A percentile compares a stretch with the other conserved stretches of the same genome.
Conservation (phyloP, 2,888 invertebrate species). For the Stramonita haemastoma region DNA sequence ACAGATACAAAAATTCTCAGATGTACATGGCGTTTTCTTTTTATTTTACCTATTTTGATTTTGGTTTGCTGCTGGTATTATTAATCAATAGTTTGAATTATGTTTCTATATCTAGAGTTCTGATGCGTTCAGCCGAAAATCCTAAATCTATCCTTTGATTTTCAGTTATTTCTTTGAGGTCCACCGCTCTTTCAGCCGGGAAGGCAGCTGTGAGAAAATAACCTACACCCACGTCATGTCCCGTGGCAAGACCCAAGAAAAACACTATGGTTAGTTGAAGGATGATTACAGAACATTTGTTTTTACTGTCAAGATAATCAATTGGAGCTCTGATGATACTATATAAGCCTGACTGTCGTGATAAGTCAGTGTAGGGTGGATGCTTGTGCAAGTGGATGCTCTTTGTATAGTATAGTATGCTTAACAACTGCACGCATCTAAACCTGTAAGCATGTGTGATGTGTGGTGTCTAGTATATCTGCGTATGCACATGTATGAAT, state of each 20-base stretch:
- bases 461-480: background rate
- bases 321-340: background rate
- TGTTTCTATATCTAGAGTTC: no score
- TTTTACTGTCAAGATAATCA: background rate
- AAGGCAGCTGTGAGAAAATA: conserved; percentile 67
- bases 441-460: no score
- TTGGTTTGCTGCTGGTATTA: no score
- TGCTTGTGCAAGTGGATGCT: background rate
- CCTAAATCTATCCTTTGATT: background rate
- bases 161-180: conserved; percentile 74
- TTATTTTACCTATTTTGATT: no score
- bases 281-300: background rate
- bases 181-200: conserved; percentile 63
- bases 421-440: background rate
- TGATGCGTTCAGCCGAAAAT: no score
- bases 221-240: conserved; percentile 73
- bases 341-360: background rate
- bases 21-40: no score
- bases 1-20: no score
- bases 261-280: conserved; percentile 68
- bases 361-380: background rate
- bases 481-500: background rate
- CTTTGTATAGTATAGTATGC: no score
- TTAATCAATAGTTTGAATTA: no score
- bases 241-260: conserved; percentile 75